phyloP scores from a whole-genome alignment of 2,113 vertebrate species.

The Notothenia rossii region DNA sequence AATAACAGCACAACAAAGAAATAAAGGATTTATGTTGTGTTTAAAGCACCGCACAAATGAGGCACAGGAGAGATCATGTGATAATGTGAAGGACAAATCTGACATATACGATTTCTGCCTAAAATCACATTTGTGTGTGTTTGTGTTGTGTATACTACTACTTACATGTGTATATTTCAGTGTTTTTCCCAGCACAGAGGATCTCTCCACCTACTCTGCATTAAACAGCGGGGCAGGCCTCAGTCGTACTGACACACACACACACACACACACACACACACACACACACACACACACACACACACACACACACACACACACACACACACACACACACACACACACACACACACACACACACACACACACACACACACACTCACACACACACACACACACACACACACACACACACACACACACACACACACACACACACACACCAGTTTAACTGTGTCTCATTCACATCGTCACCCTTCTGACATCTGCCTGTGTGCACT shows the following conservation, averaged over 20 bases:
- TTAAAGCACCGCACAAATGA: constrained; percentile 65
- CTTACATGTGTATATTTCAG: constrained; percentile 27
- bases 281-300: constrained; percentile 11
- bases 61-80: constrained; percentile 70
- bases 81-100: constrained; percentile 78
- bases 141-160: neutral
- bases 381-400: constrained; percentile 1
- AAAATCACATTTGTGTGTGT: constrained; percentile 45
- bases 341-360: constrained; percentile 11
- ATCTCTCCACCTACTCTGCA: constrained; percentile 65
- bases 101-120: constrained; percentile 63
- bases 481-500: constrained; percentile 63
- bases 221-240: constrained; percentile 57
- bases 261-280: constrained; percentile 9
- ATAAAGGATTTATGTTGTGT: constrained; percentile 62
- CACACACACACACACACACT: constrained; percentile 19
- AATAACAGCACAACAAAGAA: constrained; percentile 75
- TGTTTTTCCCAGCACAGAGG: constrained; percentile 39
- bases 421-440: constrained; percentile 12
- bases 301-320: constrained; percentile 10
- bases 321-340: neutral
- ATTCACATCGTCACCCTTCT: constrained; percentile 72
- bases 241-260: constrained; percentile 21
- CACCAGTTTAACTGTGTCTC: constrained; percentile 57
- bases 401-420: constrained; percentile 16